Conservation (phyloP, 2,797 vertebrate genomes). For the Pteropus rufus region DNA sequence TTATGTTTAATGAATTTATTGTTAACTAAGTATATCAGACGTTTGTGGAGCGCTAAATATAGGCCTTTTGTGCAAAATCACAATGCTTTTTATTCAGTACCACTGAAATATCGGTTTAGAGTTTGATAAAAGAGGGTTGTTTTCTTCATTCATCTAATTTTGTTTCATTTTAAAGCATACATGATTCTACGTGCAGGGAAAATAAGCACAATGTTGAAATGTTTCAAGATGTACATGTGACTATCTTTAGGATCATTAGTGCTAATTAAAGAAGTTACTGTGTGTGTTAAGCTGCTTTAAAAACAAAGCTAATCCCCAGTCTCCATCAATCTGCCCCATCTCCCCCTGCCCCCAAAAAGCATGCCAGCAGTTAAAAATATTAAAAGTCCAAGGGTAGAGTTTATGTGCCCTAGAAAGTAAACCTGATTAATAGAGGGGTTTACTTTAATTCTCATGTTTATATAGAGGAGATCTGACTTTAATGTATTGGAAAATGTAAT, state of each 20-base stretch:
- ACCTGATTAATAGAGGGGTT: neutral
- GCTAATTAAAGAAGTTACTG: constrained; percentile 61
- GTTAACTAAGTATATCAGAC: constrained; percentile 12
- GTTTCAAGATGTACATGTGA: constrained; percentile 2
- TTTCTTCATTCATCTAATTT: neutral
- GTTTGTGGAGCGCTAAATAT: neutral
- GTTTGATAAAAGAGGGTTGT: neutral
- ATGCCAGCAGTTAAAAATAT: constrained; percentile 43
- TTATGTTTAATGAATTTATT: constrained; percentile 47
- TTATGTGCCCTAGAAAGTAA: neutral
- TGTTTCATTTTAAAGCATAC: constrained; percentile 24
- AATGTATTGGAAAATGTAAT: constrained; percentile 54
- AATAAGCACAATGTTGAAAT: constrained; percentile 1
- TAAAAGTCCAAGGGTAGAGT: neutral
- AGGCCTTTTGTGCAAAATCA: constrained; percentile 28
- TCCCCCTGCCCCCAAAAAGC: neutral
- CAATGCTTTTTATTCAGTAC: neutral
- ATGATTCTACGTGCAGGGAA: neutral
- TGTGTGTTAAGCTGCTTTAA: constrained; percentile 41
- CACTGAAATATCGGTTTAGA: neutral
- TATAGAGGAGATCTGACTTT: neutral
- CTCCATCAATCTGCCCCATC: constrained; percentile 2
- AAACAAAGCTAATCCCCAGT: constrained; percentile 36
- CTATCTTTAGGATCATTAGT: constrained; percentile 39
- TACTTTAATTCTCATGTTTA: constrained; percentile 21